phyloP scores from a whole-genome alignment of 1,140 invertebrate genomes.

The Chrysomallon squamiferum region DNA sequence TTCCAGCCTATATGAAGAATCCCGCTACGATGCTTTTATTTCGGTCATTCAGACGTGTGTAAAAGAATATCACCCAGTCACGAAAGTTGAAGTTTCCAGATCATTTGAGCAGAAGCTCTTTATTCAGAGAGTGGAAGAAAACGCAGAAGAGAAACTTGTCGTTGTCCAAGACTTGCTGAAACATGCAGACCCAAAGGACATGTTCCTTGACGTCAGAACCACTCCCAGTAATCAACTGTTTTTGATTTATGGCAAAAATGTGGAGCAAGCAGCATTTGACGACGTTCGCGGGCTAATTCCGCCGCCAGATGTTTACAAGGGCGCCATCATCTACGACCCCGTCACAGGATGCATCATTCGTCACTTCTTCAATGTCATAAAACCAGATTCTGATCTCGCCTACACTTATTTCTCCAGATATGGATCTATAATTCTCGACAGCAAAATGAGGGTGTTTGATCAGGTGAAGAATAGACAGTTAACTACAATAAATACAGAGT shows the following conservation, averaged over 20 bases:
- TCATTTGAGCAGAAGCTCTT: slow-evolving; percentile 21
- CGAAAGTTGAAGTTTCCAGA: slow-evolving; percentile 18
- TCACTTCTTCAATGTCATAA: slow-evolving; percentile 31
- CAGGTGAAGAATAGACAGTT: slow-evolving; percentile 12
- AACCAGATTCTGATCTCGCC: slow-evolving; percentile 23
- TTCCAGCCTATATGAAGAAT: slow-evolving; percentile 12
- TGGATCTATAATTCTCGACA: slow-evolving; percentile 29
- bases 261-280: slow-evolving; percentile 30
- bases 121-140: slow-evolving; percentile 8
- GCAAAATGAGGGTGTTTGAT: slow-evolving; percentile 33
- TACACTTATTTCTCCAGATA: slow-evolving; percentile 24
- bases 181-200: slow-evolving; percentile 26
- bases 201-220: slow-evolving; percentile 33
- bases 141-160: slow-evolving; percentile 16
- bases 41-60: slow-evolving; percentile 32
- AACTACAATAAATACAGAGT: slow-evolving; percentile 20
- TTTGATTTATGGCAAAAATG: slow-evolving; percentile 40
- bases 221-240: slow-evolving; percentile 28
- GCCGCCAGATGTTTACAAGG: slow-evolving; percentile 33
- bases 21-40: slow-evolving; percentile 27
- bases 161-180: slow-evolving; percentile 32
- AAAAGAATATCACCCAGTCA: slow-evolving; percentile 11
- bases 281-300: slow-evolving; percentile 28
- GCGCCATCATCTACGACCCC: slow-evolving; percentile 43
- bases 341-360: slow-evolving; percentile 30